Evolutionary conservation across 2,888 invertebrate genomes (phyloP).

Genomic region (Eupithecia pulchellata): DNA sequence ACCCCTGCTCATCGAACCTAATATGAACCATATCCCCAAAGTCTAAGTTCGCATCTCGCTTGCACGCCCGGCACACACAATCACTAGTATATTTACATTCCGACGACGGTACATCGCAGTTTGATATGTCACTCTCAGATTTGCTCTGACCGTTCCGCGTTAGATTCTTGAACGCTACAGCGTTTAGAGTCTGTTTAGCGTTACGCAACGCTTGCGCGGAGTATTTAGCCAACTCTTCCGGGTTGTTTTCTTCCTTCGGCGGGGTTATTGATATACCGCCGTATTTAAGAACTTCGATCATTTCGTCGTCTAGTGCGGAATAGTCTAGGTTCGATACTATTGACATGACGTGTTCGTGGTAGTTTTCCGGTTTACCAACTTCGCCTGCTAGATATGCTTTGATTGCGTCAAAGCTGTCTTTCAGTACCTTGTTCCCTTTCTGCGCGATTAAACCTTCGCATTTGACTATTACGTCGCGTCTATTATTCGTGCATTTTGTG

Average conservation of each 20-base stretch:
- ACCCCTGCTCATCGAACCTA: constrained; percentile 58
- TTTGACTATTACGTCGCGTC: constrained; percentile 69
- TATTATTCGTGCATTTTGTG: constrained; percentile 54
- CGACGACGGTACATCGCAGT: constrained; percentile 70
- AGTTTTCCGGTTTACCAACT: constrained; percentile 71
- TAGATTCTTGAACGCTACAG: constrained; percentile 72
- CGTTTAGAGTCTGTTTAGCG: constrained; percentile 74
- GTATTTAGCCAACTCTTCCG: constrained; percentile 73
- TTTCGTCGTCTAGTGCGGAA: constrained; percentile 69
- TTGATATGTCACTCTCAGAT: constrained; percentile 64
- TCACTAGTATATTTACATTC: constrained; percentile 80
- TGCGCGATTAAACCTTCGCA: constrained; percentile 73
- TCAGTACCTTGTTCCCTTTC: constrained; percentile 70
- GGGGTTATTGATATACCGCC: constrained; percentile 25
- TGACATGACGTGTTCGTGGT: constrained; percentile 74
- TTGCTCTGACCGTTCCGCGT: constrained; percentile 69
- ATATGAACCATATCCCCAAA: constrained; percentile 66
- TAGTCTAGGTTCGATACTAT: constrained; percentile 76
- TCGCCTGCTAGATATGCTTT: constrained; percentile 77
- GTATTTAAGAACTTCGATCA: constrained; percentile 56
- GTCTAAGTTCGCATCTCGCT: constrained; percentile 59
- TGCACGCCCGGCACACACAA: constrained; percentile 69
- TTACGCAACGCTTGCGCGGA: constrained; percentile 74
- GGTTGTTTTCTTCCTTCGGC: constrained; percentile 55
- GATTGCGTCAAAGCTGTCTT: constrained; percentile 76